Evolutionary conservation across 2,113 vertebrate species (phyloP), one percentile per base, ranked within the genome.

Genomic region (Myrmophylax atrothorax): DNA sequence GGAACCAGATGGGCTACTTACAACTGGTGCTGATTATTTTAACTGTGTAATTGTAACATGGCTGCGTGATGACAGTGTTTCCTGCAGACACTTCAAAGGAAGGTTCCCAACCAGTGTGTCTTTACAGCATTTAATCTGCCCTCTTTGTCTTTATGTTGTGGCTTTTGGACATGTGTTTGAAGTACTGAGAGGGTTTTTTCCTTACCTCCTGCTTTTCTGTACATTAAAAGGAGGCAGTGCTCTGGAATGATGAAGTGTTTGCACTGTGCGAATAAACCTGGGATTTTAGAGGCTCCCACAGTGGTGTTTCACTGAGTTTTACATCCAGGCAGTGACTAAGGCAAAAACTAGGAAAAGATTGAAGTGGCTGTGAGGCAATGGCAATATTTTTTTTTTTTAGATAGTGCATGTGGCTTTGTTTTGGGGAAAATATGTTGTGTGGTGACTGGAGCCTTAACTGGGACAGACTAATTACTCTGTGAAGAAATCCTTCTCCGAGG

Each of bases 21-120:
- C 76, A 92, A 95, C 95, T 86, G 74, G 87, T 82, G 94, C 74
- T 95, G 92, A 94, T 94, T 93, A 86, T 91, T 92, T 93, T 82
- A 87, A 84, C 91, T 73, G 53, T 95, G 92, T 97, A 96, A 96
- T 98, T 97, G 95, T 84, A 95, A 92, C 91, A 92, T 97, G 95
- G 97, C 92, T 97, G 89, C 84, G 47, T 37, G 47, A 84, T 95
- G 97, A 95, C 96, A 93, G 88, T 70, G 95, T 94, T 97, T 97
- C 94, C 91, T 97, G 84, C 93, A 95, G 67, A 78, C 44, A 92
- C 85, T 95, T 87, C 96, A 96, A 96, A 96, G 90, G 87, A 66
- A 37, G 68, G 95, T 14, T 94, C 95, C 90, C 55, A 87, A 90
- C 55, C 23, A 89, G 40, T 53, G 8, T 93, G 53, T 87, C 93